These are phyloP conservation scores for Pseudoatta argentina DNA, from an alignment of 1,140 invertebrate species.

Conservation along the genomic window DNA sequence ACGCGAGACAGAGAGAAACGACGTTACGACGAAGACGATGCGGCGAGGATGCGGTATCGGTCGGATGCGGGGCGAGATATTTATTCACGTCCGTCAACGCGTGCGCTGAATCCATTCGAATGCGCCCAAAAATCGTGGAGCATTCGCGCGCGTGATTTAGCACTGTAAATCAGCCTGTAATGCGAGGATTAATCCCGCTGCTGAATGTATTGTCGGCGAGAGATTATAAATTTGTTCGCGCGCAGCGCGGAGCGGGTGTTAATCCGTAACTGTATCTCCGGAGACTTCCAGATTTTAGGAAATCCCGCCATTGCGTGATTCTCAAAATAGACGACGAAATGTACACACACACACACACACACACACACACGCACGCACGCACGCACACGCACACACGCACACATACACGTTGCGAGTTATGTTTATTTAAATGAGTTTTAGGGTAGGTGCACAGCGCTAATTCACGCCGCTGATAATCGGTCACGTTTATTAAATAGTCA, in stretches of 20 bases:
- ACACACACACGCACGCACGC: too few relatives aligned
- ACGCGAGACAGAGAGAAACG: not conserved
- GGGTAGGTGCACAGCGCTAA: not conserved
- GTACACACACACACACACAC: too few relatives aligned
- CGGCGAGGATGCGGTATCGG: too few relatives aligned
- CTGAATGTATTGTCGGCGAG: slow-evolving; percentile 49
- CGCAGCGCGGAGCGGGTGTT: slow-evolving; percentile 19
- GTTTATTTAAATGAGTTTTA: slow-evolving; percentile 50
- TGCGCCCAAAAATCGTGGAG: not conserved
- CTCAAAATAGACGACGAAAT: slow-evolving; percentile 13
- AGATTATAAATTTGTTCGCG: slow-evolving; percentile 61
- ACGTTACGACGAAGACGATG: not conserved
- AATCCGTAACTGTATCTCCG: slow-evolving; percentile 53
- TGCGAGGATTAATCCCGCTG: slow-evolving; percentile 47
- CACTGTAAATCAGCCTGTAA: slow-evolving; percentile 57
- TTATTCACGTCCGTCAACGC: slow-evolving; percentile 1
- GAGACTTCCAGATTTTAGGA: slow-evolving; percentile 57
- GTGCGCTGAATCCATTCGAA: not conserved
- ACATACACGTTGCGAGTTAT: not conserved
- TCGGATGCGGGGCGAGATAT: slow-evolving; percentile 17
- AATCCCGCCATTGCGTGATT: slow-evolving; percentile 50
- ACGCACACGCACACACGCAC: too few relatives aligned
- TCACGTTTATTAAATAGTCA: slow-evolving; percentile 42
- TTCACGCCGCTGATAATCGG: slow-evolving; percentile 11
- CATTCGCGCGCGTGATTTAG: slow-evolving; percentile 42